These are phyloP conservation scores for Ephestia elutella DNA, from an alignment of 1,140 invertebrate species.

Conservation along the genomic window DNA sequence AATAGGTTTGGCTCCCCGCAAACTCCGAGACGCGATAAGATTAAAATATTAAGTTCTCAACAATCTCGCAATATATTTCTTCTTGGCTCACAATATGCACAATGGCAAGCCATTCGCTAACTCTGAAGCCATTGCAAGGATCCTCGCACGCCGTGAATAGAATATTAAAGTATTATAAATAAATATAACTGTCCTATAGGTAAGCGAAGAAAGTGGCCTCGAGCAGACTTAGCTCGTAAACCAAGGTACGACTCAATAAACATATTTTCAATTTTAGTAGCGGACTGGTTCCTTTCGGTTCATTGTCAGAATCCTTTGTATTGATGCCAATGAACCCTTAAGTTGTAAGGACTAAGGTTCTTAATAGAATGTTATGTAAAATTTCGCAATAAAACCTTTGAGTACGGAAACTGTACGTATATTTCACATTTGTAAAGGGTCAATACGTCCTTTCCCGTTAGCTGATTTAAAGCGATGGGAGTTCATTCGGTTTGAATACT, in stretches of 20 bases:
- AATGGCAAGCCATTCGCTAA: constrained; percentile 33
- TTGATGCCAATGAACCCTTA: neutral
- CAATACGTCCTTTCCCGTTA: constrained; percentile 5
- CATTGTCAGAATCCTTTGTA: constrained; percentile 8
- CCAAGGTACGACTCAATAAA: constrained; percentile 55
- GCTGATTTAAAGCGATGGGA: neutral
- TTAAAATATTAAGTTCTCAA: constrained; percentile 54
- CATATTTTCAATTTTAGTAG: constrained; percentile 55
- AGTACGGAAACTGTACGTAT: neutral
- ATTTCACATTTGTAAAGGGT: constrained; percentile 9
- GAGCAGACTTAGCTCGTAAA: constrained; percentile 45
- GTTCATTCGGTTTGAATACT: neutral
- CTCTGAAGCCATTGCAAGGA: constrained; percentile 31
- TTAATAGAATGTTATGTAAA: neutral
- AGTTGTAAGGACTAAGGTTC: neutral
- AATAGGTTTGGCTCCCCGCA: constrained; percentile 1
- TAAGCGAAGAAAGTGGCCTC: constrained; percentile 43
- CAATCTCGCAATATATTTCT: constrained; percentile 40
- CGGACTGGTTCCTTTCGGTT: constrained; percentile 12
- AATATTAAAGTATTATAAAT: constrained; percentile 40
- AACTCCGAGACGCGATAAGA: constrained; percentile 26
- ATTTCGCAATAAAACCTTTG: neutral
- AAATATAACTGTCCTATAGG: constrained; percentile 63
- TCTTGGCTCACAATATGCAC: constrained; percentile 32
- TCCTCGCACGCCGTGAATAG: constrained; percentile 27